Base-by-base conservation (phyloP, 1,140 invertebrate species). In the Euura saliciscinereae region DNA sequence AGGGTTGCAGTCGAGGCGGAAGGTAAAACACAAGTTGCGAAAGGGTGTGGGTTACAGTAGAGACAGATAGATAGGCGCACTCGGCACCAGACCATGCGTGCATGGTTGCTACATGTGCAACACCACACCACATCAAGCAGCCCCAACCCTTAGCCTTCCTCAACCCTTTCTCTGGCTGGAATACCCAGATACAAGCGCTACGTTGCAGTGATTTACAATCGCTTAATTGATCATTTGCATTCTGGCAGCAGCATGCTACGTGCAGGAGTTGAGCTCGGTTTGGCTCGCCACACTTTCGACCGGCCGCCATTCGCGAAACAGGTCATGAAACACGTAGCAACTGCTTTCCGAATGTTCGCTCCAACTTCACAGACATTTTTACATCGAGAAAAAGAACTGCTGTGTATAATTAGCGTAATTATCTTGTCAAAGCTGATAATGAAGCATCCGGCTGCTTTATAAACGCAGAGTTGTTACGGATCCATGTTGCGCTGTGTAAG, bases 141-240 rank as follows among this genome's bases (percentile, higher is more conserved):
- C 6, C 13, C 51, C 10, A 59, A 11, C 51, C 51, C 51, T 59
- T 59, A n/a, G 51, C 51, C 28, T 28, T 28, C 28, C 28, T 28
- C 28, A 28, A 59, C 51, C 51, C 51, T 59, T 59, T 59, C 51
- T n/a, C 51, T n/a, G 51, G 8, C 10, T 59, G 51, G 8, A 28
- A 59, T n/a, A 59, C 13, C 3, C 13, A 5, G 51, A n/a, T 59
- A 59, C 51, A 59, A 66, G 28, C 28, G 28, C 65, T 74, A 71
- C 66, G 74, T 75, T 74, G 70, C 70, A 73, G 74, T 84, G 82
- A 86, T 86, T 86, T 85, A 83, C 79, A 79, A 75, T 75, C 77
- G 73, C 76, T 85, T 86, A 84, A 85, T 86, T 84, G 84, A 84
- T 85, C 81, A 85, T 84, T 86, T 84, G 83, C 83, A 85, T 86